Percentiles rank a stretch among this genome's conserved stretches.
These are phyloP conservation scores for Halichoerus grypus DNA, from an alignment of 2,113 vertebrate species.

Conservation along the genomic window DNA sequence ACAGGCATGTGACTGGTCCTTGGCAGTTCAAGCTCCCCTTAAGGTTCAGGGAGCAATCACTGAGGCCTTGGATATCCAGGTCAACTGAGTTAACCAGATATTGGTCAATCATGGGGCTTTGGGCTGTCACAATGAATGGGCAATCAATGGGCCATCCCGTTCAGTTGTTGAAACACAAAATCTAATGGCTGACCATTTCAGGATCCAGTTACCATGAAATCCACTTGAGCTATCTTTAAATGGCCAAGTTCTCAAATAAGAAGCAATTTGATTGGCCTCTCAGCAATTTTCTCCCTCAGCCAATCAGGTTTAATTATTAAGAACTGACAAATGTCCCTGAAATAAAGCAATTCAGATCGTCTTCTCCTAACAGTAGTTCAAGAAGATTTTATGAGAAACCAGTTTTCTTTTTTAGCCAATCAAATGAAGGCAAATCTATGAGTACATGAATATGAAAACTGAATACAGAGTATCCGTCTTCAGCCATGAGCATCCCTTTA, in stretches of 20 bases:
- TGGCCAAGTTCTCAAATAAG: background rate
- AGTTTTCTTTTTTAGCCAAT: background rate
- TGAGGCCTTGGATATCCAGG: conserved; percentile 17
- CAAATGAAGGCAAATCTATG: conserved; percentile 4
- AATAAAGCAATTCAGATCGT: background rate
- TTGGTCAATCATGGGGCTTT: conserved; percentile 35
- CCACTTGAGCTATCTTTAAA: background rate
- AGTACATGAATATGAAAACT: background rate
- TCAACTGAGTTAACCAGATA: conserved; percentile 52
- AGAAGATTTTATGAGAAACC: background rate
- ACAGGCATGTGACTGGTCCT: conserved; percentile 11
- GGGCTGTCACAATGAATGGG: conserved; percentile 55
- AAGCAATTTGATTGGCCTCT: background rate
- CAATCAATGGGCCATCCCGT: conserved; percentile 42
- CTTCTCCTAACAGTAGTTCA: background rate
- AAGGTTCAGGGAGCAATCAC: conserved; percentile 55
- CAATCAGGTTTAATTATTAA: conserved; percentile 18
- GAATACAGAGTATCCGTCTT: background rate
- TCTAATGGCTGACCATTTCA: conserved; percentile 17
- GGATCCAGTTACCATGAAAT: background rate
- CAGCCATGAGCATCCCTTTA: background rate
- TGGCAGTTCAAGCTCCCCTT: conserved; percentile 25
- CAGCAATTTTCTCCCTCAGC: background rate
- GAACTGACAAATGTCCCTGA: background rate
- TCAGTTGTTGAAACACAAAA: background rate